phyloP scores from a whole-genome alignment of 1,140 invertebrate species.

The Maconellicoccus hirsutus region DNA sequence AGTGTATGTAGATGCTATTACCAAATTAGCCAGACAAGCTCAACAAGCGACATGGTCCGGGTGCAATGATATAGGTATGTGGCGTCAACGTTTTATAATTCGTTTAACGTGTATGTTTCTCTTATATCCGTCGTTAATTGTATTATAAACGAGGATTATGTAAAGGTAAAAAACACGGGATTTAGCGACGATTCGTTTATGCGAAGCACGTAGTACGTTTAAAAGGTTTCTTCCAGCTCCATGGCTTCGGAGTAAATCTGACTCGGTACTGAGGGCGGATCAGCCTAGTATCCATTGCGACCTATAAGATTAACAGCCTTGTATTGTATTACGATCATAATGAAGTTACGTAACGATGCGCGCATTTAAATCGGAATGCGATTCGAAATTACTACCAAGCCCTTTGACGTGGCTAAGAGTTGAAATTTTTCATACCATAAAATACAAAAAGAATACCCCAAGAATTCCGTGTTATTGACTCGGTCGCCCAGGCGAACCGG shows the following conservation, averaged over 20 bases:
- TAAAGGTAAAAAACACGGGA: background rate
- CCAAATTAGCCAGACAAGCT: slow-evolving; percentile 70
- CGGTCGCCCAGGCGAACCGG: too few species aligned
- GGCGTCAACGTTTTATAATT: slow-evolving; percentile 6
- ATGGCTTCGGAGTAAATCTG: slow-evolving; percentile 4
- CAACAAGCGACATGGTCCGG: slow-evolving; percentile 79
- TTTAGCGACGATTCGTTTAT: background rate
- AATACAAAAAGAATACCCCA: too few species aligned
- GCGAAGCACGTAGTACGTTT: slow-evolving; percentile 3
- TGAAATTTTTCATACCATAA: too few species aligned
- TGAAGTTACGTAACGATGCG: background rate
- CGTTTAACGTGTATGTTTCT: background rate
- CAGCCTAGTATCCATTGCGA: too few species aligned
- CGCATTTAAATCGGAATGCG: background rate
- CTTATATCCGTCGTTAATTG: background rate
- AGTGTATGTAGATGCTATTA: slow-evolving; percentile 74
- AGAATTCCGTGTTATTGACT: too few species aligned
- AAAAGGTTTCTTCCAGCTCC: slow-evolving; percentile 16
- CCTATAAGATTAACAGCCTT: slow-evolving; percentile 13
- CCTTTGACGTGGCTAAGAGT: too few species aligned
- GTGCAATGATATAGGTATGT: slow-evolving; percentile 73
- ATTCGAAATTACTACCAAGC: too few species aligned
- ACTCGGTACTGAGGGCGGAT: background rate
- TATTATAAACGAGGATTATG: background rate
- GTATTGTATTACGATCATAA: background rate